These are phyloP conservation scores for Platycheirus rosarum DNA, from an alignment of 2,888 invertebrate species.

Conservation along the genomic window DNA sequence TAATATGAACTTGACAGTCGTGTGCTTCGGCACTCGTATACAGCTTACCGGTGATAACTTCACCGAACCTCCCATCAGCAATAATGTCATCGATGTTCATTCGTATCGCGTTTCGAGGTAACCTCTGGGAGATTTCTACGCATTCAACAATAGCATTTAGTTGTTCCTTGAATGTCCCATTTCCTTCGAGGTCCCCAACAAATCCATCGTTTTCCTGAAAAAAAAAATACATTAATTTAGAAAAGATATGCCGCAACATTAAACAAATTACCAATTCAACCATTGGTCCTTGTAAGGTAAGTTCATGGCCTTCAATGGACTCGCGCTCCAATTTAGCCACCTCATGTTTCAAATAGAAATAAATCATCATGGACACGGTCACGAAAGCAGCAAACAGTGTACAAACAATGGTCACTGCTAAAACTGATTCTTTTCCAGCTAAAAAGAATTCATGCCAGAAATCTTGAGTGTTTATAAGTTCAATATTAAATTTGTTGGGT, in stretches of 20 bases:
- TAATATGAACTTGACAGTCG: conserved; percentile 86
- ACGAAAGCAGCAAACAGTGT: conserved; percentile 87
- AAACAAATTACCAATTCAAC: conserved; percentile 87
- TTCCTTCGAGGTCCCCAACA: conserved; percentile 89
- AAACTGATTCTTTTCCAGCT: conserved; percentile 79
- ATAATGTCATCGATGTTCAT: conserved; percentile 88
- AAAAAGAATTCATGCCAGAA: background rate
- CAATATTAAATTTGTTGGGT: no score
- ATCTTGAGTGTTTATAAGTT: background rate
- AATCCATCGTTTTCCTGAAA: conserved; percentile 89
- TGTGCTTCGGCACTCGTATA: conserved; percentile 81
- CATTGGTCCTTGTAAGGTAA: conserved; percentile 90
- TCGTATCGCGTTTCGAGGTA: conserved; percentile 88
- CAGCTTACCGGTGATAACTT: conserved; percentile 88
- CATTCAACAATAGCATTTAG: conserved; percentile 86
- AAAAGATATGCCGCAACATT: background rate
- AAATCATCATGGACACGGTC: conserved; percentile 84
- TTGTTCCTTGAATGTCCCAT: conserved; percentile 89
- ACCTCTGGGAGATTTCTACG: conserved; percentile 83
- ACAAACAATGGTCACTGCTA: conserved; percentile 86
- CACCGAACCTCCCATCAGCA: conserved; percentile 90
- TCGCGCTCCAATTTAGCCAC: conserved; percentile 76
- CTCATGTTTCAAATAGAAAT: conserved; percentile 82
- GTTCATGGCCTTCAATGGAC: conserved; percentile 86
- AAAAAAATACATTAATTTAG: background rate